A percentile compares a stretch with the other conserved stretches of the same genome.
Evolutionary conservation across 2,113 vertebrate species (phyloP).

Genomic region (Cynocephalus volans): DNA sequence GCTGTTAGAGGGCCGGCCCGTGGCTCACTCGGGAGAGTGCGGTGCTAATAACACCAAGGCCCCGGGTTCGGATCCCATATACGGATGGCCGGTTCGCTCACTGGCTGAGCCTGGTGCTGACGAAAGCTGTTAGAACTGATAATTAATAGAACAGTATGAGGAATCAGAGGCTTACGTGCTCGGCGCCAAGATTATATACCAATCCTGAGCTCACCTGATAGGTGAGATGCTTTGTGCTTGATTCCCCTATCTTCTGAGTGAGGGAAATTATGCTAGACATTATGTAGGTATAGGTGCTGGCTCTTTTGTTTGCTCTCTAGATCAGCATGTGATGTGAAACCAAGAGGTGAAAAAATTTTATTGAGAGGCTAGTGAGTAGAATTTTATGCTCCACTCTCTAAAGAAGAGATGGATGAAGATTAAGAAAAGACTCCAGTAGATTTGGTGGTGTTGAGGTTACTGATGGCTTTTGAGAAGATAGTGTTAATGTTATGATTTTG

Average conservation of each 20-base stretch:
- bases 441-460: conserved; percentile 37
- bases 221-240: not conserved
- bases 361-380: not conserved
- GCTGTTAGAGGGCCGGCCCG: no score
- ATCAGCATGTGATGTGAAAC: not conserved
- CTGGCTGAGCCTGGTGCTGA: no score
- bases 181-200: not conserved
- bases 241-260: not conserved
- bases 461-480: not conserved
- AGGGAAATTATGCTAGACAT: not conserved
- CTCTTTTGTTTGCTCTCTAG: not conserved
- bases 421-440: not conserved
- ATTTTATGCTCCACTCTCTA: not conserved
- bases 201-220: not conserved
- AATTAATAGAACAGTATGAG: not conserved
- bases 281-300: not conserved
- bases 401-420: not conserved
- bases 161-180: not conserved
- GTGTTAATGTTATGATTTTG: not conserved
- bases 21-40: no score
- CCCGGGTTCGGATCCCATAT: no score
- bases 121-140: not conserved
- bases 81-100: no score
- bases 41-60: no score
- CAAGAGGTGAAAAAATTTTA: conserved; percentile 30